Base-by-base conservation (phyloP, 2,888 invertebrate genomes). In the Leptopilina syphax region DNA sequence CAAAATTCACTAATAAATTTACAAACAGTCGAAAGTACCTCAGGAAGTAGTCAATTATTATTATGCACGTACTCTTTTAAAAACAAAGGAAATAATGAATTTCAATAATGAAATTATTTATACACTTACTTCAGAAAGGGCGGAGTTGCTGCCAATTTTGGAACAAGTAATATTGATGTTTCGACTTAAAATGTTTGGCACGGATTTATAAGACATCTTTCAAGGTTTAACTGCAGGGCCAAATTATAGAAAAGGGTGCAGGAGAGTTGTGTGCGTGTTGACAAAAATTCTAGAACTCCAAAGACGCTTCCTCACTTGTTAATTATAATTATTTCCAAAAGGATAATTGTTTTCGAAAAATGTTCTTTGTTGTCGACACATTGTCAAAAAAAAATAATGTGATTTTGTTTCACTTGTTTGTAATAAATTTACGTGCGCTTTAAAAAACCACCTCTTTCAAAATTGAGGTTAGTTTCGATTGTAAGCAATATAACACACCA, bases 51-150 rank as follows among this genome's bases (percentile, higher is more conserved):
- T 57, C 27, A 73, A 73, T 57, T 65, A 34, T 65, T 27, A 27
- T 13, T 65, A 18, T 12, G 34, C 13, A 65, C 12, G 27, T 12
- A 34, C 65, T 34, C 34, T 50, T 18, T 34, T 50, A 73, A 73
- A 73, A 41, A 57, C 57, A 73, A 73, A 73, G 34, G n/a, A 57
- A 57, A 73, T 50, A 73, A 57, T 41, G 8, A 67, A 41, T 9
- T 12, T 44, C 1, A 13, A 65, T 66, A 73, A 73, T 57, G 34
- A 57, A 73, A 54, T 63, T 34, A 50, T 50, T 50, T 50, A 50
- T n/a, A 12, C 57, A 73, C 73, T 27, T 73, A 73, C 73, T 54
- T 73, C 73, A 8, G 73, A 73, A 73, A 73, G 73, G 50, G 73
- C 57, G 73, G 73, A 73, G 73, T 73, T 73, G 57, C 34, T 73